Evolutionary conservation across 2,113 vertebrate genomes (phyloP).

Genomic region (Terrapene triunguis): DNA sequence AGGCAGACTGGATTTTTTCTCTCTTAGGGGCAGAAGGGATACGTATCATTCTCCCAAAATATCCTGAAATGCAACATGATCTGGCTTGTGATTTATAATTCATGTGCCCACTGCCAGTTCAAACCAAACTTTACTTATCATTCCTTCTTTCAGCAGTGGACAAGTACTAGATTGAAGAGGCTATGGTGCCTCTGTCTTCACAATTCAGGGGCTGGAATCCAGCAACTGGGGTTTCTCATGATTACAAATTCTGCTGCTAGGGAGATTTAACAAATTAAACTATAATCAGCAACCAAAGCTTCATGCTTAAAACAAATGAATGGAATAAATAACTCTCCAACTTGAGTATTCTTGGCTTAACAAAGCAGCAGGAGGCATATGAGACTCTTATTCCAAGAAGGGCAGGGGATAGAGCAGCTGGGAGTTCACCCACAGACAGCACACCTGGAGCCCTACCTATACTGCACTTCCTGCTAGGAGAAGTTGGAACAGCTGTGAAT

Average conservation of each 20-base stretch:
- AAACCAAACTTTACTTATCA: neutral
- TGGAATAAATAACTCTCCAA: rapidly evolving
- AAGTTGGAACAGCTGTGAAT: rapidly evolving
- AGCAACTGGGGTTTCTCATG: rapidly evolving
- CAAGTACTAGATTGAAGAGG: rapidly evolving
- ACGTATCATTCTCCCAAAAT: neutral
- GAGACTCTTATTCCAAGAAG: rapidly evolving
- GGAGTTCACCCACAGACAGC: rapidly evolving
- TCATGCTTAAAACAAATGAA: rapidly evolving
- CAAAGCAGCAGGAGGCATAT: rapidly evolving
- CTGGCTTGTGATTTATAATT: neutral
- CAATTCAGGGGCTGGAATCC: rapidly evolving
- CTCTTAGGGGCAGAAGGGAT: rapidly evolving
- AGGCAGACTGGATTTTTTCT: neutral
- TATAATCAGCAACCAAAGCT: neutral
- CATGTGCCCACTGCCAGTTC: rapidly evolving
- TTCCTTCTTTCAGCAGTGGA: neutral
- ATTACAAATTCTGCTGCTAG: rapidly evolving
- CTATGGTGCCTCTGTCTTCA: rapidly evolving
- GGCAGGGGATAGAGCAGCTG: rapidly evolving
- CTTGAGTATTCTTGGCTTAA: rapidly evolving
- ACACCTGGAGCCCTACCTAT: neutral
- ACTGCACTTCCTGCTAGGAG: rapidly evolving
- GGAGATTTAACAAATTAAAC: rapidly evolving
- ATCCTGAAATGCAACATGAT: neutral